Percentiles rank a stretch among this genome's conserved stretches.
Conservation (phyloP, 1,140 invertebrate genomes). For the Drosophila carrolli region DNA sequence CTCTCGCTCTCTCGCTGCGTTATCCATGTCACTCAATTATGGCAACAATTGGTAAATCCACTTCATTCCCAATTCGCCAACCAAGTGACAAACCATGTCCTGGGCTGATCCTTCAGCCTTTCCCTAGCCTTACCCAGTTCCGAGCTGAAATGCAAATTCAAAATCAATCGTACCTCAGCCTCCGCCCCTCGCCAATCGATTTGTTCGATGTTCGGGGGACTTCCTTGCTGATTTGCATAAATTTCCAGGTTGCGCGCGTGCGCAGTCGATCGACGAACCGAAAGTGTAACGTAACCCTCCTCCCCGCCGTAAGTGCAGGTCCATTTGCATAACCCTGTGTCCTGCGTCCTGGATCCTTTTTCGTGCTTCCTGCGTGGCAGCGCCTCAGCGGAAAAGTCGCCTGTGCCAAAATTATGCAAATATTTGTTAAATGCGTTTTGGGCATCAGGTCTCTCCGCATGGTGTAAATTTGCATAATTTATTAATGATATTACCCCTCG, state of each 20-base stretch:
- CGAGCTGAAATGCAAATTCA: conserved; percentile 27
- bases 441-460: conserved; percentile 59
- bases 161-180: conserved; percentile 49
- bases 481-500: conserved; percentile 31
- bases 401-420: conserved; percentile 83
- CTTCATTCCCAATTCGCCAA: conserved; percentile 67
- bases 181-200: conserved; percentile 48
- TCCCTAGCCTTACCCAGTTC: neutral
- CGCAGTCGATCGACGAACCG: conserved; percentile 34
- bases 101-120: neutral
- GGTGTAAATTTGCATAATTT: conserved; percentile 73
- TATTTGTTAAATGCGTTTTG: conserved; percentile 77
- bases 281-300: conserved; percentile 37
- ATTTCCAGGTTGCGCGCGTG: conserved; percentile 69
- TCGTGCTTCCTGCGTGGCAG: conserved; percentile 9
- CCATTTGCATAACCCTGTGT: conserved; percentile 78
- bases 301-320: conserved; percentile 60
- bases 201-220: conserved; percentile 58
- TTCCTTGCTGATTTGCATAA: conserved; percentile 67
- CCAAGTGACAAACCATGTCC: conserved; percentile 57
- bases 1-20: conserved; percentile 9
- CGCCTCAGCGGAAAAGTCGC: conserved; percentile 49
- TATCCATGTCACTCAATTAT: conserved; percentile 82
- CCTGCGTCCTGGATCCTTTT: neutral
- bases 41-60: conserved; percentile 80